phyloP scores from a whole-genome alignment of 1,140 invertebrate species.

The Drosophila varians region DNA sequence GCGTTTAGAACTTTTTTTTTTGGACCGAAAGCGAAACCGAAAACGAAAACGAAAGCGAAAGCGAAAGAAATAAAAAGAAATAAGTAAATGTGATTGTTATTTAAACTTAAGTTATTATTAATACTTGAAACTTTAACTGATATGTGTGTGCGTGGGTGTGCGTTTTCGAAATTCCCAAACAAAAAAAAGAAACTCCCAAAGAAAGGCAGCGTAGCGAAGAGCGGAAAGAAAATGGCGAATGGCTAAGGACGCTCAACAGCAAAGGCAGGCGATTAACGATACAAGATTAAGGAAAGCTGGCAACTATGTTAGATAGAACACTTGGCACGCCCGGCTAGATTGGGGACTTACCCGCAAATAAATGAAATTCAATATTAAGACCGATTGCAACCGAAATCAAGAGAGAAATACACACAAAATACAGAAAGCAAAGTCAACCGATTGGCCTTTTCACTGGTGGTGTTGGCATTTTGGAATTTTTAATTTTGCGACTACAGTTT shows the following conservation, averaged over 20 bases:
- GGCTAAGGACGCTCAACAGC: constrained; percentile 26
- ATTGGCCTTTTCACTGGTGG: constrained; percentile 22
- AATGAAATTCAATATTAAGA: constrained; percentile 47
- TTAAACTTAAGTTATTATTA: constrained; percentile 80
- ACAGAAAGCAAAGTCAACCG: constrained; percentile 46
- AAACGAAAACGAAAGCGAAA: constrained; percentile 6
- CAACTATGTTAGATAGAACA: constrained; percentile 25
- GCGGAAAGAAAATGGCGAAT: constrained; percentile 16
- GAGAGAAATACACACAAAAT: constrained; percentile 48
- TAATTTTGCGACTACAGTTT: constrained; percentile 17
- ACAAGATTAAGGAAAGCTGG: constrained; percentile 26
- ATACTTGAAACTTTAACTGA: constrained; percentile 53
- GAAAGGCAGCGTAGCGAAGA: background rate
- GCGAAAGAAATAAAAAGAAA: constrained; percentile 44
- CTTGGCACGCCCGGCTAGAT: constrained; percentile 6
- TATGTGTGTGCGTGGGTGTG: constrained; percentile 61
- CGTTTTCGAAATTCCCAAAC: constrained; percentile 37
- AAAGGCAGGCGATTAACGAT: constrained; percentile 12
- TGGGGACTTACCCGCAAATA: constrained; percentile 18
- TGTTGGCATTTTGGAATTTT: constrained; percentile 27
- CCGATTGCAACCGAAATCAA: constrained; percentile 39
- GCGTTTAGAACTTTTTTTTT: constrained; percentile 58
- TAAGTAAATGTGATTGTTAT: constrained; percentile 82
- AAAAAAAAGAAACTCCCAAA: constrained; percentile 7
- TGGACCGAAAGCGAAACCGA: constrained; percentile 38